A percentile compares a stretch with the other conserved stretches of the same genome.
These are phyloP conservation scores for Ips nitidus DNA, from an alignment of 1,140 invertebrate species.

Conservation along the genomic window DNA sequence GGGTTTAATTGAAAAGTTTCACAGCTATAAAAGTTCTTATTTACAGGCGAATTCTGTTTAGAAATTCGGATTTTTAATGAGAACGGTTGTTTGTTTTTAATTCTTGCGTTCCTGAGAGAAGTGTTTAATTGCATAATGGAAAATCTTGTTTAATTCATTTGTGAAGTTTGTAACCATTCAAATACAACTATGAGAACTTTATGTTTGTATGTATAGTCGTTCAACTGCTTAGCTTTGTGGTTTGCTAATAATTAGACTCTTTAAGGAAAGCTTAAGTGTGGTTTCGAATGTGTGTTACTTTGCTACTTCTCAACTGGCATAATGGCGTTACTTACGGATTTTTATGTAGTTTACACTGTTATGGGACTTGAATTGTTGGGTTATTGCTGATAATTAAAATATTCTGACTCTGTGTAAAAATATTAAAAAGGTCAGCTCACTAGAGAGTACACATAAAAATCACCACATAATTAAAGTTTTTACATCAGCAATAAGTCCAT, in stretches of 20 bases:
- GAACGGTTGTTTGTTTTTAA: not conserved
- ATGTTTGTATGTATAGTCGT: too few species aligned
- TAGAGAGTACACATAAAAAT: not conserved
- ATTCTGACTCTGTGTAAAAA: too few species aligned
- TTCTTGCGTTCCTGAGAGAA: not conserved
- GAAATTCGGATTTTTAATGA: constrained; percentile 25
- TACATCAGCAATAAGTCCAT: not conserved
- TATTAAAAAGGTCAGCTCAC: not conserved
- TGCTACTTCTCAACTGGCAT: too few species aligned
- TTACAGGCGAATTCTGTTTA: constrained; percentile 23
- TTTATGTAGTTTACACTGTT: too few species aligned
- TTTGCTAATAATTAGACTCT: too few species aligned
- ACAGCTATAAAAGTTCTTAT: constrained; percentile 28
- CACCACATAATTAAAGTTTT: not conserved
- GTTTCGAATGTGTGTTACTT: too few species aligned
- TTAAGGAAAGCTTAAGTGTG: too few species aligned
- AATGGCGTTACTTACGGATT: too few species aligned
- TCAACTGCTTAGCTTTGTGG: too few species aligned
- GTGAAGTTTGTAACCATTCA: not conserved
- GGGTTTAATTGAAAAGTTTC: constrained; percentile 28
- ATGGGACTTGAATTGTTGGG: too few species aligned
- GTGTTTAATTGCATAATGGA: not conserved
- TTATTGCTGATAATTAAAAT: too few species aligned
- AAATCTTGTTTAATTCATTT: not conserved
- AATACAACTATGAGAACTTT: not conserved